Percentiles rank a stretch among this genome's conserved stretches.
phyloP scores from a whole-genome alignment of 1,140 invertebrate species.

The Saccostrea glomerata region DNA sequence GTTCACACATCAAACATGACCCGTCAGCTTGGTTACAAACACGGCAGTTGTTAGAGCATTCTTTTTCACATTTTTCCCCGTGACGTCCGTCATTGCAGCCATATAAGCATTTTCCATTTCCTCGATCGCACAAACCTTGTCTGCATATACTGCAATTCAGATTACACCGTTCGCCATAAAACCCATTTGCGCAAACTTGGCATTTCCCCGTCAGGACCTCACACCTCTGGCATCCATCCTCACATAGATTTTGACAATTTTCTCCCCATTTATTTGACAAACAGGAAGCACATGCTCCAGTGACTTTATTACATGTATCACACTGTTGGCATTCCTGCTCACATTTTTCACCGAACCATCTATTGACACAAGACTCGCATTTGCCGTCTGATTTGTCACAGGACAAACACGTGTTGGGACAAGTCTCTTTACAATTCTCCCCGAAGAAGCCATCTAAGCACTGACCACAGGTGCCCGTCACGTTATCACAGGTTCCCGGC shows the following conservation, averaged over 20 bases:
- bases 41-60: constrained; percentile 28
- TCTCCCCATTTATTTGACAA: neutral
- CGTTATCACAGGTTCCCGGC: constrained; percentile 47
- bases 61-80: constrained; percentile 24
- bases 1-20: constrained; percentile 26
- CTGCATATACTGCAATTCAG: neutral
- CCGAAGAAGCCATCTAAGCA: constrained; percentile 23
- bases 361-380: constrained; percentile 36
- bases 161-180: constrained; percentile 16
- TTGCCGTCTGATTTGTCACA: constrained; percentile 41
- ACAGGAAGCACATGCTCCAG: neutral
- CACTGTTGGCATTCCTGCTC: constrained; percentile 51
- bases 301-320: constrained; percentile 10
- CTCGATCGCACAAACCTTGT: constrained; percentile 18
- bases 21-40: constrained; percentile 30
- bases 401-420: constrained; percentile 55
- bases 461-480: constrained; percentile 50
- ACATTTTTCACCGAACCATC: constrained; percentile 46
- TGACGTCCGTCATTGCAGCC: constrained; percentile 36
- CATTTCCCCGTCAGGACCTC: constrained; percentile 10
- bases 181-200: neutral
- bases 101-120: constrained; percentile 7
- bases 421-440: constrained; percentile 57
- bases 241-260: neutral
- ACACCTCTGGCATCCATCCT: neutral